Evolutionary conservation across 2,888 invertebrate species (phyloP).

Genomic region (Drosophila koepferae): DNA sequence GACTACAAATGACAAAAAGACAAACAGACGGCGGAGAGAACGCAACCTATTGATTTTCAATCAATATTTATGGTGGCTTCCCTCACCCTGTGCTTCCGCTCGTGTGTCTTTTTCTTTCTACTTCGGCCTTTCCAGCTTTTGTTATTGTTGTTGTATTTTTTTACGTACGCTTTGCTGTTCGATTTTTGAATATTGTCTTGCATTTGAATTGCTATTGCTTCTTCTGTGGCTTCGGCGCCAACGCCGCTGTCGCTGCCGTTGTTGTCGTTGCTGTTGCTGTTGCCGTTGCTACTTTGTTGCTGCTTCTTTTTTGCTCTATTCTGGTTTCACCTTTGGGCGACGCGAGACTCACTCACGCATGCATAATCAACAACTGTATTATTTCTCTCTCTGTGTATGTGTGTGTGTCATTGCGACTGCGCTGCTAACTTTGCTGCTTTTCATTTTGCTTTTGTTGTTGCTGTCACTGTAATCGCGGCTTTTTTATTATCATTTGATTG

Average conservation of each 20-base stretch:
- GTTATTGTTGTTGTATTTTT: constrained; percentile 21
- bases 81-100: constrained; percentile 10
- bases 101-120: constrained; percentile 42
- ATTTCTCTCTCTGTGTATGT: constrained; percentile 14
- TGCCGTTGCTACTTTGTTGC: constrained; percentile 11
- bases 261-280: neutral
- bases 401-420: constrained; percentile 32
- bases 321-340: constrained; percentile 69
- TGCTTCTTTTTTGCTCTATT: constrained; percentile 50
- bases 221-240: constrained; percentile 58
- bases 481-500: constrained; percentile 81
- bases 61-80: constrained; percentile 67
- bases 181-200: constrained; percentile 79
- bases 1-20: constrained; percentile 47
- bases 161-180: constrained; percentile 52
- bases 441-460: constrained; percentile 22
- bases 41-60: constrained; percentile 75
- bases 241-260: constrained; percentile 17
- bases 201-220: constrained; percentile 82
- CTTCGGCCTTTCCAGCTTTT: constrained; percentile 32
- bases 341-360: constrained; percentile 68
- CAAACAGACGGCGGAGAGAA: constrained; percentile 30
- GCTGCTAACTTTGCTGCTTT: constrained; percentile 31
- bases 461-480: constrained; percentile 64
- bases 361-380: constrained; percentile 69